Conservation (phyloP, 1,140 invertebrate species). For the Melitaea cinxia region DNA sequence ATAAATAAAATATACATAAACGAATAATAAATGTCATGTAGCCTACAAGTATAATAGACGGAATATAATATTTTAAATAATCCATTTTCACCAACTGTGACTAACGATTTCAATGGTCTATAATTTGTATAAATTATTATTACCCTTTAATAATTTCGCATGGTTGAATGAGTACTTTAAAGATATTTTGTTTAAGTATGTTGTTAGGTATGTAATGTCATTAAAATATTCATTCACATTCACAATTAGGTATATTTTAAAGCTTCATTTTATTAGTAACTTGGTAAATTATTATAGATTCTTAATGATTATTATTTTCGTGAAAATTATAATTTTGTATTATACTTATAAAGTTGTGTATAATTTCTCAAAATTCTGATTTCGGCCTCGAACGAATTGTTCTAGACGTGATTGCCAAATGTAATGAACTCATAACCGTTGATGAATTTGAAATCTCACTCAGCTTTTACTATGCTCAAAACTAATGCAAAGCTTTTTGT, state of each 20-base stretch:
- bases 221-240: too few species aligned
- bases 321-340: too few species aligned
- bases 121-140: too few species aligned
- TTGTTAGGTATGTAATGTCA: background rate
- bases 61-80: conserved; percentile 5
- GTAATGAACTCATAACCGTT: conserved; percentile 19
- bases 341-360: too few species aligned
- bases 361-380: too few species aligned
- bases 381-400: conserved; percentile 5
- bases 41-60: too few species aligned
- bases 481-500: conserved; percentile 31
- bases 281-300: too few species aligned
- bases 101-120: background rate
- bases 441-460: conserved; percentile 26
- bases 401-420: conserved; percentile 27
- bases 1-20: too few species aligned
- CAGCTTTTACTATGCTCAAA: conserved; percentile 16
- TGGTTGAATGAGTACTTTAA: background rate
- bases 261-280: too few species aligned
- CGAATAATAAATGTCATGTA: too few species aligned
- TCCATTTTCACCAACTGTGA: background rate
- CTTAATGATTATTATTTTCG: too few species aligned
- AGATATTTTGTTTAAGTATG: background rate
- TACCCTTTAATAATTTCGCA: conserved; percentile 8
- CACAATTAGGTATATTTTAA: too few species aligned